Base-by-base conservation (phyloP, 2,888 invertebrate species). In the Desoria tigrina region DNA sequence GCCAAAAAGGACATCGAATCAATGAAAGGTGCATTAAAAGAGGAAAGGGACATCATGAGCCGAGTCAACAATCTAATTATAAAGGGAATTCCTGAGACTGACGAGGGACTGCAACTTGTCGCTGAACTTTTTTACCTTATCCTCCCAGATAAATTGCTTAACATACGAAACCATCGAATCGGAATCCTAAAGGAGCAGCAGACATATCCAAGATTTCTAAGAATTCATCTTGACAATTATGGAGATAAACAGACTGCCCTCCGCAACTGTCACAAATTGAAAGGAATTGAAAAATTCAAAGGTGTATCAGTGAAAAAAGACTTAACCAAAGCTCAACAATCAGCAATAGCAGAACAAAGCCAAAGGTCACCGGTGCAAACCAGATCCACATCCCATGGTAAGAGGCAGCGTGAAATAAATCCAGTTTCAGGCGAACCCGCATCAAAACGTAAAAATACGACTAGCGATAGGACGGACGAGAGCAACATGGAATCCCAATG, bases 51-150 rank as follows among this genome's bases (percentile, higher is more conserved):
- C 14, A 23, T 23, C 3, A 23, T 51, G 6, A 23, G 51, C 4
- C 23, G 51, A 26, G 24, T 51, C 24, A 26, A 23, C 26, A 51
- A 51, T 51, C 21, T 51, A 26, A 26, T 51, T 4, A 24, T 51
- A 3, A 23, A 9, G 23, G 51, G 51, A 24, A 16, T 51, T 7
- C 51, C 51, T 24, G 51, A 51, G 24, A 51, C 51, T 6, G 7
- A 3, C 4, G 51, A 51, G 4, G 51, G 51, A 26, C 51, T 51
- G 7, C 4, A 24, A 7, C 24, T 45, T 6, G n/a, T 21, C 4
- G 7, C 4, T 6, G 45, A 45, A 45, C 45, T 45, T 45, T 6
- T 45, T 6, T 6, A 45, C 6, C n/a, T 45, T 16, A 45, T 45
- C 21, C 18, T 21, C 4, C 45, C 45, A 16, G 45, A 21, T 6